Base-by-base conservation (phyloP, 64 coral and sea anemone genomes). In the Astreopora myriophthalma region DNA sequence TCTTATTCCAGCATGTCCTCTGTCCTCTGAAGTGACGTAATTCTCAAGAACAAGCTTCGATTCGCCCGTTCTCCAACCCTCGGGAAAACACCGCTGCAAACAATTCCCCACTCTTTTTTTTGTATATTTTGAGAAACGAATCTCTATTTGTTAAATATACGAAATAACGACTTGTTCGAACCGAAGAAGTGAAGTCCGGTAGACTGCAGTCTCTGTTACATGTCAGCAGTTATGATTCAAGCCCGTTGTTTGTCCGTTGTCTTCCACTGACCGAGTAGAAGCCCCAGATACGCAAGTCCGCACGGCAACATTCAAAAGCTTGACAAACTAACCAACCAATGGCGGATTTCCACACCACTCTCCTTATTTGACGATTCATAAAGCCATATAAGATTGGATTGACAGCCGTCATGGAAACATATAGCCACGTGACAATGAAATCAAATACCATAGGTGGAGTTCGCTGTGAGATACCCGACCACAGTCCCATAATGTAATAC, bases 321-420 rank as follows among this genome's bases (percentile, higher is more conserved):
- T 57, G 79, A 65, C 79, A 38, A 64, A n/a, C 20, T 0, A 83
- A 65, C 34, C 61, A 57, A 55, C 79, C 79, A 38, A 83, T 83
- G 17, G 32, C 11, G 10, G 79, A 83, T 33, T 83, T 86, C 9
- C 58, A 66, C 38, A 96, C 87, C 16, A 75, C 86, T 23, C 80
- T 73, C 36, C 88, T 86, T 34, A 96, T 93, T 55, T 93, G 95
- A 35, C 95, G 85, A 91, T 94, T 96, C 9, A 87, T 85, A 64
- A 86, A 96, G 19, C 95, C 95, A 65, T 96, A 96, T 9, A 87
- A 34, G 22, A 96, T 26, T 7, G 95, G 91, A 80, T 96, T 93
- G 68, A 94, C 74, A 63, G 79, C 91, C 51, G 88, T 85, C 73
- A 90, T 87, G 69, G 71, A 64, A 39, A 96, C 39, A 36, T 87